Conservation (phyloP, 2,113 vertebrate genomes). For the Apaloderma vittatum region DNA sequence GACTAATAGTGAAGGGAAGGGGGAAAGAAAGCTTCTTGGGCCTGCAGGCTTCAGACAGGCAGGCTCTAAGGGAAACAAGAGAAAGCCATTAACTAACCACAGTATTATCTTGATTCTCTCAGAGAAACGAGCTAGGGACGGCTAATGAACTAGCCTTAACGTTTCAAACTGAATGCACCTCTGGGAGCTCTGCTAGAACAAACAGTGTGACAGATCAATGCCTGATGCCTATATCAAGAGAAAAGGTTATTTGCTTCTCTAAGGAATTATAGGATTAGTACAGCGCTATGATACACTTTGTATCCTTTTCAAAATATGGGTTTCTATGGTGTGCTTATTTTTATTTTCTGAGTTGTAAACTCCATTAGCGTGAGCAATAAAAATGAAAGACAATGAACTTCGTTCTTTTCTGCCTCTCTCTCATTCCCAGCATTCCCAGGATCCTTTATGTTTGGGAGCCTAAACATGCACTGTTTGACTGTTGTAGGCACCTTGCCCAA, state of each 20-base stretch:
- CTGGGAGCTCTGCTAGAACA: conserved; percentile 91
- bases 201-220: conserved; percentile 97
- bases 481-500: background rate
- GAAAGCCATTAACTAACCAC: conserved; percentile 99
- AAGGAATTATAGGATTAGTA: conserved; percentile 86
- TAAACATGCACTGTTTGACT: background rate
- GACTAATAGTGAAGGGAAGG: conserved; percentile 83
- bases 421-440: background rate
- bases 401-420: background rate
- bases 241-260: conserved; percentile 94
- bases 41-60: conserved; percentile 91
- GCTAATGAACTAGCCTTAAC: conserved; percentile 94
- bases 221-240: conserved; percentile 92
- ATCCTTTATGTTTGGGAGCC: background rate
- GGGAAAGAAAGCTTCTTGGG: conserved; percentile 84
- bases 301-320: conserved; percentile 79
- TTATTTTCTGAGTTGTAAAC: conserved; percentile 14
- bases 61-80: conserved; percentile 95
- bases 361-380: conserved; percentile 1
- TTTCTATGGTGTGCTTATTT: conserved; percentile 36
- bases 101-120: conserved; percentile 97
- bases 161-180: conserved; percentile 88
- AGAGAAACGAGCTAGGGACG: conserved; percentile 90
- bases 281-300: conserved; percentile 78
- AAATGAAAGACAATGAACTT: background rate